Conservation (phyloP, 2,113 vertebrate species). For the Brachyistius frenatus region DNA sequence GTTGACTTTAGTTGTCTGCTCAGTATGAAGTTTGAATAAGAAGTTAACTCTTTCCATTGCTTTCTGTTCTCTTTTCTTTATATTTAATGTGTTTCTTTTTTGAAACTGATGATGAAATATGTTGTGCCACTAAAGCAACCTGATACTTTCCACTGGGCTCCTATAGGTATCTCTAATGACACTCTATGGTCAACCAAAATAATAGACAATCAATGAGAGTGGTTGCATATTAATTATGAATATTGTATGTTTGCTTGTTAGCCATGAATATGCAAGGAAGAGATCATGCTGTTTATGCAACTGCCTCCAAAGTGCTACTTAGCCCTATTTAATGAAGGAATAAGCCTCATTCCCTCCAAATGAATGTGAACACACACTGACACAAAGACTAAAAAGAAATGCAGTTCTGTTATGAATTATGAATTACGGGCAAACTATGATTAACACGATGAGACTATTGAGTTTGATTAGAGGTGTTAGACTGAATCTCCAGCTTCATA, state of each 20-base stretch:
- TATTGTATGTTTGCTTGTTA: slow-evolving; percentile 52
- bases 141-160: background rate
- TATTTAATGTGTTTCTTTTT: slow-evolving; percentile 2
- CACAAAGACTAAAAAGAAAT: slow-evolving; percentile 17
- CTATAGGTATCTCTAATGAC: slow-evolving; percentile 35
- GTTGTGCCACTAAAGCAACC: background rate
- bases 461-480: slow-evolving; percentile 24
- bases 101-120: background rate
- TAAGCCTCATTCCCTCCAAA: slow-evolving; percentile 32
- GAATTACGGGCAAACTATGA: slow-evolving; percentile 40
- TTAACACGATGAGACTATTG: slow-evolving; percentile 51
- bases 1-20: slow-evolving; percentile 25
- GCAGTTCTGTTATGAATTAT: slow-evolving; percentile 34
- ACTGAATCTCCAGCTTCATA: slow-evolving; percentile 30
- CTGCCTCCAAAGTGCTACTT: slow-evolving; percentile 54
- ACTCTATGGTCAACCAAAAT: slow-evolving; percentile 61
- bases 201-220: slow-evolving; percentile 57
- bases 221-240: slow-evolving; percentile 53
- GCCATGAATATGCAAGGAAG: slow-evolving; percentile 41
- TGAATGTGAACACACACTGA: slow-evolving; percentile 22
- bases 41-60: slow-evolving; percentile 18
- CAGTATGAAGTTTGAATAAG: slow-evolving; percentile 29
- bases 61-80: background rate
- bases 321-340: slow-evolving; percentile 44
- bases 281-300: slow-evolving; percentile 52